These are phyloP conservation scores for Scaptomyza polygonia DNA, from an alignment of 2,888 invertebrate species.

Conservation along the genomic window DNA sequence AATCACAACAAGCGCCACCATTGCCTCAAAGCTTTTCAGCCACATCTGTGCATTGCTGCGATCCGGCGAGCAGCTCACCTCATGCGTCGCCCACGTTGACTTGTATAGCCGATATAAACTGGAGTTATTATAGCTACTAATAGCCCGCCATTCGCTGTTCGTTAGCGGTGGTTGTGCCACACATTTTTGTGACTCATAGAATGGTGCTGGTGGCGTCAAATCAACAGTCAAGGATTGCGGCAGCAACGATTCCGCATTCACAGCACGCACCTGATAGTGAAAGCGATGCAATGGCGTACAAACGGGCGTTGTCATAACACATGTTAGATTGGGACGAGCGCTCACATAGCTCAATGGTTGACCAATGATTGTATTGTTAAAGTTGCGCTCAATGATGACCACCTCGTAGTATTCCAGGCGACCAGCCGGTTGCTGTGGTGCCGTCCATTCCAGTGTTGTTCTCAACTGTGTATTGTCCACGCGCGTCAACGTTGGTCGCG, in stretches of 20 bases:
- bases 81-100: constrained; percentile 65
- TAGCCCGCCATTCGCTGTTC: constrained; percentile 8
- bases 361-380: constrained; percentile 59
- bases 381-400: constrained; percentile 53
- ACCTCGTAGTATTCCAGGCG: constrained; percentile 87
- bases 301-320: constrained; percentile 48
- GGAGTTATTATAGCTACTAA: constrained; percentile 50
- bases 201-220: background rate
- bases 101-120: constrained; percentile 59
- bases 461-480: constrained; percentile 47
- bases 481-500: constrained; percentile 52
- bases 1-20: constrained; percentile 32
- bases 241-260: constrained; percentile 69
- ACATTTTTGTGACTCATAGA: constrained; percentile 7
- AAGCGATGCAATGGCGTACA: constrained; percentile 53
- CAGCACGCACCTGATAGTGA: constrained; percentile 77
- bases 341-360: constrained; percentile 59
- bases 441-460: constrained; percentile 84
- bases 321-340: constrained; percentile 45
- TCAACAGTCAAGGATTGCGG: background rate
- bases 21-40: constrained; percentile 32
- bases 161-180: constrained; percentile 24
- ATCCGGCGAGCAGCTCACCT: constrained; percentile 49
- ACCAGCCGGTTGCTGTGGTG: constrained; percentile 86
- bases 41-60: constrained; percentile 27